Evolutionary conservation across 2,888 invertebrate species (phyloP).

Genomic region (Polyommatus iphigenia): DNA sequence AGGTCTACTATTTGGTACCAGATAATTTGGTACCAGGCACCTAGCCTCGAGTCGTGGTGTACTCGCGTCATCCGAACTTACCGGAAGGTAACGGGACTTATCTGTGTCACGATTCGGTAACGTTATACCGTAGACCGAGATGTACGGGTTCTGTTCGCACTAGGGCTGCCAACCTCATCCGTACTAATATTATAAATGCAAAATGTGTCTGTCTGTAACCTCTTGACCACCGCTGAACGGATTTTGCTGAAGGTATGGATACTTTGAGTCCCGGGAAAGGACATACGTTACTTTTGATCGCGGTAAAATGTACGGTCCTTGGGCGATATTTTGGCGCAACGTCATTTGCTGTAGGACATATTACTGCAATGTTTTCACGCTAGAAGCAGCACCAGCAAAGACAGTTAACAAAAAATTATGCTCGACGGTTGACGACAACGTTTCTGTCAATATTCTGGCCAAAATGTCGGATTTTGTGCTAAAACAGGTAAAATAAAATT

Average conservation of each 20-base stretch:
- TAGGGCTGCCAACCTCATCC: background rate
- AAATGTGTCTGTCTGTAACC: background rate
- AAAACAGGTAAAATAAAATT: too few species aligned
- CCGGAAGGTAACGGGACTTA: constrained; percentile 19
- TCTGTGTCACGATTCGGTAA: constrained; percentile 22
- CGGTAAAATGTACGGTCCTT: background rate
- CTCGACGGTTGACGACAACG: too few species aligned
- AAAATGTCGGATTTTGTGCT: too few species aligned
- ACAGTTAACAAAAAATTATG: too few species aligned
- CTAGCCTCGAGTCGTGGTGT: background rate
- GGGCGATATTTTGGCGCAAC: too few species aligned
- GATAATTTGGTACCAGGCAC: background rate
- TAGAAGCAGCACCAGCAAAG: too few species aligned
- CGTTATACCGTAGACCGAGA: background rate
- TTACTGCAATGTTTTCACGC: too few species aligned
- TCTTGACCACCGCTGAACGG: background rate
- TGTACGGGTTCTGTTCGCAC: background rate
- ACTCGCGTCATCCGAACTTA: constrained; percentile 6
- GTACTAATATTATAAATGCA: background rate
- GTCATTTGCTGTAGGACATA: too few species aligned
- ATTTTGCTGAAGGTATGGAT: background rate
- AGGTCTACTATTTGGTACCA: too few species aligned
- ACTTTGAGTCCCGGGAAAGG: too few species aligned
- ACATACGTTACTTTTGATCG: background rate
- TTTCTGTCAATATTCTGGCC: too few species aligned